Evolutionary conservation across 1,140 invertebrate species (phyloP).

Genomic region (Dreissena polymorpha): DNA sequence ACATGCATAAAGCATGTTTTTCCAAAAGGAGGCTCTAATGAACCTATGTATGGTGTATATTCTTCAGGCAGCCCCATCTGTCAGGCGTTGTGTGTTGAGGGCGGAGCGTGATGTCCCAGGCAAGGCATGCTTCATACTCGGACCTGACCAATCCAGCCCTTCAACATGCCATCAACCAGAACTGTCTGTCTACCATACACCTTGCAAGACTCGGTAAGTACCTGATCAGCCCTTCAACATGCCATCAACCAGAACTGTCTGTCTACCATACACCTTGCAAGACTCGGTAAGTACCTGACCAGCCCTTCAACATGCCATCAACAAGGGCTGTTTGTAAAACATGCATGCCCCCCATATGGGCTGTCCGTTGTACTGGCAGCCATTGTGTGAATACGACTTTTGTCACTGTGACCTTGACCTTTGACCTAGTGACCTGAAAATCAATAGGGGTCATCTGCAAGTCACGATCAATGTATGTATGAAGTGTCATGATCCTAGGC

Average conservation of each 20-base stretch:
- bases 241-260: slow-evolving; percentile 52
- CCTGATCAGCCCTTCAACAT: slow-evolving; percentile 26
- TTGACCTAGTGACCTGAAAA: no score
- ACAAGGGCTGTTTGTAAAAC: no score
- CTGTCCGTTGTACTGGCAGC: no score
- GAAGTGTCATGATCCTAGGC: no score
- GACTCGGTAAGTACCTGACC: slow-evolving; percentile 50
- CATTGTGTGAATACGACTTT: no score
- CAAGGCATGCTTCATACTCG: slow-evolving; percentile 40
- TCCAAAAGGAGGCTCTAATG: background rate
- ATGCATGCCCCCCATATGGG: no score
- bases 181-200: slow-evolving; percentile 48
- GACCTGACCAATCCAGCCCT: slow-evolving; percentile 55
- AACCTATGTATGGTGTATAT: background rate
- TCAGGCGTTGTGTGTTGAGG: slow-evolving; percentile 22
- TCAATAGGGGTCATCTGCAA: no score
- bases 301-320: slow-evolving; percentile 43
- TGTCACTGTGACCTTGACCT: no score
- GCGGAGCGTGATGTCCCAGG: slow-evolving; percentile 46
- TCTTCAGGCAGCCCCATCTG: background rate
- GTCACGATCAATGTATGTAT: no score
- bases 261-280: slow-evolving; percentile 45
- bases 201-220: slow-evolving; percentile 53
- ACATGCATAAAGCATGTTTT: background rate
- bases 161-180: slow-evolving; percentile 51